These are phyloP conservation scores for Neostethus bicornis DNA, from an alignment of 2,797 vertebrate genomes.

Conservation along the genomic window DNA sequence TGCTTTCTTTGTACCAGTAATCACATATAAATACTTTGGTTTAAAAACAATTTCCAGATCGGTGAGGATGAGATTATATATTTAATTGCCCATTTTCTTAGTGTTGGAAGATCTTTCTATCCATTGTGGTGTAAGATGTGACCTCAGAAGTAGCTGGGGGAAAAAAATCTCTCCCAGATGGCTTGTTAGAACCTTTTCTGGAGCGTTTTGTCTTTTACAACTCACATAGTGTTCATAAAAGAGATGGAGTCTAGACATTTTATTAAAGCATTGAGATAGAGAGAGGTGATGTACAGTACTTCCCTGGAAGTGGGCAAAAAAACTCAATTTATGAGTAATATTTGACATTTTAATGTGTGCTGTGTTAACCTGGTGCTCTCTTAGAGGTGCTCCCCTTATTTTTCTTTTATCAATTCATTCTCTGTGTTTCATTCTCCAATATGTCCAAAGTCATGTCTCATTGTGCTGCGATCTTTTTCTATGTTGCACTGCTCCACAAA, in stretches of 20 bases:
- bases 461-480: conserved; percentile 11
- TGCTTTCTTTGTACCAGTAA: neutral
- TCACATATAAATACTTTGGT: neutral
- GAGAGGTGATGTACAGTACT: neutral
- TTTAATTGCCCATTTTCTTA: neutral
- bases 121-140: neutral
- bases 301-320: neutral
- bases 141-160: neutral
- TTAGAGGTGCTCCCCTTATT: neutral
- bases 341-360: neutral
- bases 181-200: conserved; percentile 5
- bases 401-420: neutral
- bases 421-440: conserved; percentile 6
- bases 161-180: neutral
- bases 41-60: neutral
- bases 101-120: neutral
- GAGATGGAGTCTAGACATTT: neutral
- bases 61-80: neutral
- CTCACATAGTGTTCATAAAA: conserved; percentile 14
- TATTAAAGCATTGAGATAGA: neutral
- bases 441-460: conserved; percentile 3
- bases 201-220: neutral
- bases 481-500: neutral
- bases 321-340: neutral
- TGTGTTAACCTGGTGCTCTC: neutral